Evolutionary conservation across 2,113 vertebrate species (phyloP).

Genomic region (Hippocampus zosterae): DNA sequence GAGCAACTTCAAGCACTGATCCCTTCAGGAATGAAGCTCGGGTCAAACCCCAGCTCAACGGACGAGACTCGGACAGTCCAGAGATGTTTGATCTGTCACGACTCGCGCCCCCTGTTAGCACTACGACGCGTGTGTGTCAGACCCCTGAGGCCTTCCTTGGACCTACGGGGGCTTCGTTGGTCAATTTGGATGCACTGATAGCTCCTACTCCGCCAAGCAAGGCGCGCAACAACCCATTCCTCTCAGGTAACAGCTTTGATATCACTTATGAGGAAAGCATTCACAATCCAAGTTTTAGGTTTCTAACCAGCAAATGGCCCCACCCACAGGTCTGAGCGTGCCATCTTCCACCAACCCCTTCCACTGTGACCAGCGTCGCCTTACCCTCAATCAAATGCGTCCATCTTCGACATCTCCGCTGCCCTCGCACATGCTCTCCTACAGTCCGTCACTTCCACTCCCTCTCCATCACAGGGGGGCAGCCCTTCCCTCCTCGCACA

Average conservation of each 20-base stretch:
- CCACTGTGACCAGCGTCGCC: constrained; percentile 81
- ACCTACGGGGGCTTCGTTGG: constrained; percentile 84
- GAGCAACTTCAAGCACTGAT: constrained; percentile 65
- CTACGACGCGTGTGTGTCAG: constrained; percentile 71
- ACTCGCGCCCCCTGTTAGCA: constrained; percentile 73
- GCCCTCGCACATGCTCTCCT: constrained; percentile 71
- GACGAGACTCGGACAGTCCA: constrained; percentile 69
- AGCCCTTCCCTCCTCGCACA: constrained; percentile 78
- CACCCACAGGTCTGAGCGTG: constrained; percentile 76
- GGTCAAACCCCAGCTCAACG: constrained; percentile 74
- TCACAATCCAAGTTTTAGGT: neutral
- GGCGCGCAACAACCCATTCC: constrained; percentile 84
- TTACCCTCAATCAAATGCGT: constrained; percentile 91
- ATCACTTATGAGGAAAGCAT: neutral
- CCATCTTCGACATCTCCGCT: constrained; percentile 78
- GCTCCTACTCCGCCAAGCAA: constrained; percentile 69
- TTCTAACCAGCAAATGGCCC: neutral
- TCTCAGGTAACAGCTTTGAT: constrained; percentile 73
- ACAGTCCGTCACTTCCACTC: constrained; percentile 85
- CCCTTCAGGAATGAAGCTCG: constrained; percentile 72
- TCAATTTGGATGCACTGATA: constrained; percentile 89
- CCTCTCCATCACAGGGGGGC: constrained; percentile 78
- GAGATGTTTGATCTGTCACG: constrained; percentile 75
- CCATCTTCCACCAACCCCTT: constrained; percentile 90
- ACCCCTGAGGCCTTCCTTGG: constrained; percentile 90